Evolutionary conservation across 2,113 vertebrate species (phyloP), one percentile per base, ranked within the genome.

Genomic region (Aphyosemion australe): DNA sequence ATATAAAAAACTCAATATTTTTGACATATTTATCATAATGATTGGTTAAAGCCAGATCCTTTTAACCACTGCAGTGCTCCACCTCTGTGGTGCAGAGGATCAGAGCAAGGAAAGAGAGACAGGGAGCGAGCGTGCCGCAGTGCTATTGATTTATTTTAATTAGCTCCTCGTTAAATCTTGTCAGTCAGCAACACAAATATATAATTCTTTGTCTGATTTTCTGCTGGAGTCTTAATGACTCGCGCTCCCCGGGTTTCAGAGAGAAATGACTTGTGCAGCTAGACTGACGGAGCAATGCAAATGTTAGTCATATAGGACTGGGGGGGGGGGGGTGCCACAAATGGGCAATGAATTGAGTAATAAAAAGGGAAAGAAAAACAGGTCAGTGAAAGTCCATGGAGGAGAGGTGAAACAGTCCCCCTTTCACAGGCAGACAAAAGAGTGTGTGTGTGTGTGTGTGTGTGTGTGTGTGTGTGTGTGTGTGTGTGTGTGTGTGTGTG

Each of bases 91-190:
- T 58, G 59, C 70, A 67, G 79, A 78, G 83, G 83, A 78, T 75
- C 77, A 46, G 83, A 82, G 65, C 26, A 49, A 74, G 51, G 69
- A 48, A 65, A 69, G 53, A 54, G 78, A 84, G 59, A 83, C 57
- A 80, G 58, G 66, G 77, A 83, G 72, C 57, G 51, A 84, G 75
- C 66, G 49, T 88, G 90, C 90, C 70, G 91, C 91, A 92, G 90
- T 91, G 86, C 76, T 91, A 92, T 93, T 92, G 93, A 92, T 93
- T 93, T 92, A 91, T 91, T 93, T 91, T 92, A 93, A 92, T 93
- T 93, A 94, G 90, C 86, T 89, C 85, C 91, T 93, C 78, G 85
- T 92, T 92, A 92, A 92, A 92, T 87, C 83, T 67, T 79, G 84
- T 90, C 91, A 87, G 91, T 90, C 90, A 87, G 87, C 87, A 90